These are phyloP conservation scores for Drosophila multiciliata DNA, from an alignment of 2,888 invertebrate genomes.

Conservation along the genomic window DNA sequence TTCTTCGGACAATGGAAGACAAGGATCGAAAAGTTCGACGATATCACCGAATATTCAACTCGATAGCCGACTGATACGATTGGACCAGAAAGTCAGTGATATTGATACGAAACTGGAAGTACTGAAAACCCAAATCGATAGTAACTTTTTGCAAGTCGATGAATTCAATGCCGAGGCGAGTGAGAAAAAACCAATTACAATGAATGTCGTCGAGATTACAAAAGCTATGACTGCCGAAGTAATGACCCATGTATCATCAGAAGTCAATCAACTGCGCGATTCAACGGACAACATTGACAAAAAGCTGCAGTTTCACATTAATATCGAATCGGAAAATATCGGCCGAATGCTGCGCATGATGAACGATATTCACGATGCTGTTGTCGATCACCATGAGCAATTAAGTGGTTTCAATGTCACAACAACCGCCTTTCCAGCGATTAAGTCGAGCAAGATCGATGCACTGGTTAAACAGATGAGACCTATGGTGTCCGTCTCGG, in stretches of 20 bases:
- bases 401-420: constrained; percentile 85
- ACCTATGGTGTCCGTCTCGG: constrained; percentile 93
- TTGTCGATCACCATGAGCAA: constrained; percentile 90
- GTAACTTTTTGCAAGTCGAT: constrained; percentile 91
- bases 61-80: constrained; percentile 89
- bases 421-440: constrained; percentile 87
- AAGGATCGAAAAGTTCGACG: constrained; percentile 42
- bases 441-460: constrained; percentile 91
- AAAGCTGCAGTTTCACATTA: constrained; percentile 93
- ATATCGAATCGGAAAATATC: constrained; percentile 92
- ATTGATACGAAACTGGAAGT: constrained; percentile 92
- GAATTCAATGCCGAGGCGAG: constrained; percentile 95
- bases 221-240: constrained; percentile 93
- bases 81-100: constrained; percentile 93
- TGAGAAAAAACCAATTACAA: constrained; percentile 93
- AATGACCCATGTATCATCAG: constrained; percentile 92
- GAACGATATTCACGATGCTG: constrained; percentile 92
- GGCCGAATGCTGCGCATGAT: constrained; percentile 92
- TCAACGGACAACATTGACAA: constrained; percentile 92
- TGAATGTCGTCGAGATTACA: constrained; percentile 93
- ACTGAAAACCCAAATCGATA: constrained; percentile 93
- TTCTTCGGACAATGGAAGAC: constrained; percentile 59
- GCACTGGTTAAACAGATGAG: constrained; percentile 92
- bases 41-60: constrained; percentile 83
- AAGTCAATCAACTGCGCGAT: constrained; percentile 91